Evolutionary conservation across 53 echinoderm and acorn worm genomes (phyloP).

Genomic region (Luidia sarsii): DNA sequence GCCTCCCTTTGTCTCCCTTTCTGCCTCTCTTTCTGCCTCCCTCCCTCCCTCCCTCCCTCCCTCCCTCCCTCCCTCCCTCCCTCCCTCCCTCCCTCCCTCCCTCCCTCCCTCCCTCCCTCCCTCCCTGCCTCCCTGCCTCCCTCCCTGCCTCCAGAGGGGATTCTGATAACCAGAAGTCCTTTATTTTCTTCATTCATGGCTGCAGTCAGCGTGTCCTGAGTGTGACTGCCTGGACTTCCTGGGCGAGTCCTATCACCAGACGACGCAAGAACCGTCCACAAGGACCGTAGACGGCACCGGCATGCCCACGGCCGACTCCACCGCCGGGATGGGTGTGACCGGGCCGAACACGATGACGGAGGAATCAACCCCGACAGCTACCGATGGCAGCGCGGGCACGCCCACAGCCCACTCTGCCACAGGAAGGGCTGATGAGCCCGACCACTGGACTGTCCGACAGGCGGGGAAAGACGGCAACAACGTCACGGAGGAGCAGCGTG

Average conservation of each 20-base stretch:
- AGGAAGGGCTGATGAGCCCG: no score
- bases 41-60: no score
- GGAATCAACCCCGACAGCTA: not conserved
- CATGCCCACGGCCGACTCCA: not conserved
- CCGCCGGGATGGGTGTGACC: not conserved
- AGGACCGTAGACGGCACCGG: not conserved
- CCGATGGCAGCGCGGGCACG: no score
- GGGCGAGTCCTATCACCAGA: not conserved
- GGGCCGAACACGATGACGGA: not conserved
- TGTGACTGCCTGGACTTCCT: slow-evolving; percentile 20
- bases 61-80: no score
- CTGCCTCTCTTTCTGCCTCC: no score
- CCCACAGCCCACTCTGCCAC: no score
- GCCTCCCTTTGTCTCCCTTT: no score
- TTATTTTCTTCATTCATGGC: not conserved
- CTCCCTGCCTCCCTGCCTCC: no score
- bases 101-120: no score
- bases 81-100: no score
- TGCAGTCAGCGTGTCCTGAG: slow-evolving; percentile 5
- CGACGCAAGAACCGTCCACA: no score
- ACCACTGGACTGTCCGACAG: slow-evolving; percentile 10
- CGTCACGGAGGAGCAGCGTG: slow-evolving; percentile 3
- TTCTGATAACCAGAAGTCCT: not conserved
- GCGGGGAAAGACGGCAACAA: slow-evolving; percentile 11
- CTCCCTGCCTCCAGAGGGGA: no score